Evolutionary conservation across 2,113 vertebrate genomes (phyloP).

Genomic region (Lipophrys pholis): DNA sequence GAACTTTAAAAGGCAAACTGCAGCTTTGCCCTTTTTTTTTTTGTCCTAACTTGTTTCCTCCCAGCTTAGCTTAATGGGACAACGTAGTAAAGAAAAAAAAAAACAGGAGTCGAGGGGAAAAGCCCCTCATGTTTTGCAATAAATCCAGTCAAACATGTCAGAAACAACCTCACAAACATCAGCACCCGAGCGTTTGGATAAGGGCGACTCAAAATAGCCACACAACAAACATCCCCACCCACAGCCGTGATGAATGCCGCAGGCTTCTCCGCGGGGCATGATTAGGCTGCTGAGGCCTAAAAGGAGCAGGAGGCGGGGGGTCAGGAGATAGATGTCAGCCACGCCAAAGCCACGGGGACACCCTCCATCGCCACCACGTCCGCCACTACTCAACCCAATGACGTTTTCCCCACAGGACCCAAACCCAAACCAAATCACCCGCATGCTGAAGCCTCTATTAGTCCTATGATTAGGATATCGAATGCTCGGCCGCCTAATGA

Average conservation of each 20-base stretch:
- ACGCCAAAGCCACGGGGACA: background rate
- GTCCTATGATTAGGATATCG: conserved; percentile 58
- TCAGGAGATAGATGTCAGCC: conserved; percentile 34
- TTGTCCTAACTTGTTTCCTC: background rate
- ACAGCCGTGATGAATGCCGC: conserved; percentile 40
- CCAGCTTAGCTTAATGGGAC: conserved; percentile 12
- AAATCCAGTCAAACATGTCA: background rate
- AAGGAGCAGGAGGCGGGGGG: background rate
- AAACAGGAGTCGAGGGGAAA: background rate
- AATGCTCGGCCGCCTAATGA: conserved; percentile 42
- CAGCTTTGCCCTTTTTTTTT: conserved; percentile 3
- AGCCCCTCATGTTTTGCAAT: background rate
- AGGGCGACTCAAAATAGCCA: conserved; percentile 27
- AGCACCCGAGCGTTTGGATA: background rate
- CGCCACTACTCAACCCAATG: conserved; percentile 15
- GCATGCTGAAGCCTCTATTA: conserved; percentile 64
- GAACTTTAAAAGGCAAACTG: conserved; percentile 31
- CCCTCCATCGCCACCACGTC: background rate
- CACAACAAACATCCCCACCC: conserved; percentile 16
- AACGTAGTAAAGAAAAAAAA: background rate
- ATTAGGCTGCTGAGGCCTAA: conserved; percentile 33
- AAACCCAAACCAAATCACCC: conserved; percentile 54
- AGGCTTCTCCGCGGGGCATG: conserved; percentile 38
- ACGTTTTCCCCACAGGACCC: conserved; percentile 49
- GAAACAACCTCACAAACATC: conserved; percentile 6